Conservation (phyloP, 1,140 invertebrate genomes). For the Cataglyphis hispanica region DNA sequence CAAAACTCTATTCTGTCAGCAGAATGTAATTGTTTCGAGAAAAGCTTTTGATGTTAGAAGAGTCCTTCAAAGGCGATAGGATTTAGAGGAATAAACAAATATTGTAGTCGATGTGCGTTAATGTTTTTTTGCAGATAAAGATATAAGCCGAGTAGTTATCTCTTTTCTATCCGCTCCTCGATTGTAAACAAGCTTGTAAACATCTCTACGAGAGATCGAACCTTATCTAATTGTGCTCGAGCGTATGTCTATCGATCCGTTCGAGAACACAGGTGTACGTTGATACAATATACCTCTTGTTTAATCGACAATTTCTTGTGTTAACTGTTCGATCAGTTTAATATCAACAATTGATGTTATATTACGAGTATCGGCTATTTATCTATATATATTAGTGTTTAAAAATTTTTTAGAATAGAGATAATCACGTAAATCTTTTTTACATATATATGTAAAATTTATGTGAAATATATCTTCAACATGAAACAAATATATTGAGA, state of each 20-base stretch:
- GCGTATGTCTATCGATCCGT: constrained; percentile 32
- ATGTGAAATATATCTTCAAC: not conserved
- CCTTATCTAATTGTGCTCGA: constrained; percentile 56
- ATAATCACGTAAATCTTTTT: not conserved
- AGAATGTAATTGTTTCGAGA: not conserved
- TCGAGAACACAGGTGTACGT: constrained; percentile 42
- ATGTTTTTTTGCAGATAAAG: constrained; percentile 11
- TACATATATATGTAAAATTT: not conserved
- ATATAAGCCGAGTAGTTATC: constrained; percentile 11
- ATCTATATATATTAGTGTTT: not conserved
- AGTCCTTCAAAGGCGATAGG: not conserved
- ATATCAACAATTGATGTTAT: constrained; percentile 16
- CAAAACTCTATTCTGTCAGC: not conserved
- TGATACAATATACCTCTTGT: constrained; percentile 8
- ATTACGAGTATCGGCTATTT: not conserved
- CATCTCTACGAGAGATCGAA: constrained; percentile 38
- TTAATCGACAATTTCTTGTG: constrained; percentile 44
- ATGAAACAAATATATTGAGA: not conserved
- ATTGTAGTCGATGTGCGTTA: not conserved
- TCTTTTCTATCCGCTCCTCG: constrained; percentile 46
- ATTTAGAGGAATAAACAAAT: constrained; percentile 15
- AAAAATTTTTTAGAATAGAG: not conserved
- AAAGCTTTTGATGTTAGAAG: not conserved
- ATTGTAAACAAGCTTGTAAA: constrained; percentile 54
- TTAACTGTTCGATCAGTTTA: constrained; percentile 14